Conservation (phyloP, 2,888 invertebrate genomes). For the Philereme vetulata region DNA sequence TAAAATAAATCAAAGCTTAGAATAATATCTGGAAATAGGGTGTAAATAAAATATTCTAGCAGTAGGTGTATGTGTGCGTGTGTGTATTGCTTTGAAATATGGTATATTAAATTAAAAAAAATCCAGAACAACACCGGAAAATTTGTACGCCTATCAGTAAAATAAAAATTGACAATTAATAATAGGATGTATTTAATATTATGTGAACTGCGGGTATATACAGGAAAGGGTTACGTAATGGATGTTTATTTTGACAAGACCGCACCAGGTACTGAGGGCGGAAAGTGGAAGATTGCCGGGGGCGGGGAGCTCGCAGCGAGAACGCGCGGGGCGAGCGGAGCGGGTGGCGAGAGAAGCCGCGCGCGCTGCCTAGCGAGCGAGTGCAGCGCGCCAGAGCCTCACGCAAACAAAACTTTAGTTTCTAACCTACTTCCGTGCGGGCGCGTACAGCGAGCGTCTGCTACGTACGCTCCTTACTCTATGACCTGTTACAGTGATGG, state of each 20-base stretch:
- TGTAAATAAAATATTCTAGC: too few relatives aligned
- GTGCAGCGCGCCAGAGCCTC: conserved; percentile 81
- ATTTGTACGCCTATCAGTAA: too few relatives aligned
- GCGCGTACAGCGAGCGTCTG: conserved; percentile 74
- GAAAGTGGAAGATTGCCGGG: conserved; percentile 75
- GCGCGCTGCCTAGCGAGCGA: conserved; percentile 60
- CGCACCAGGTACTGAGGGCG: conserved; percentile 39
- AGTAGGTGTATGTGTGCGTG: too few relatives aligned
- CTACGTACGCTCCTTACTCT: conserved; percentile 57
- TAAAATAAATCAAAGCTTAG: too few relatives aligned
- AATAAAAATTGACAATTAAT: too few relatives aligned
- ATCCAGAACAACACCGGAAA: too few relatives aligned
- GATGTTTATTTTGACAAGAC: conserved; percentile 17
- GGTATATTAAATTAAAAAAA: too few relatives aligned
- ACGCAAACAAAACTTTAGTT: conserved; percentile 84
- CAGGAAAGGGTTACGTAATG: neutral
- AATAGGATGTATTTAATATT: neutral
- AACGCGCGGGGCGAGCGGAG: conserved; percentile 46
- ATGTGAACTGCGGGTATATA: neutral
- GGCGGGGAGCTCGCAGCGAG: conserved; percentile 49
- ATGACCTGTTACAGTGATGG: conserved; percentile 74
- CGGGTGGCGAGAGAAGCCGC: conserved; percentile 51
- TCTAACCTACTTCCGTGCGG: conserved; percentile 84
- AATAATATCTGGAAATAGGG: too few relatives aligned
- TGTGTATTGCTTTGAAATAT: too few relatives aligned